Conservation (phyloP, 2,888 invertebrate species). For the Nomada fabriciana region DNA sequence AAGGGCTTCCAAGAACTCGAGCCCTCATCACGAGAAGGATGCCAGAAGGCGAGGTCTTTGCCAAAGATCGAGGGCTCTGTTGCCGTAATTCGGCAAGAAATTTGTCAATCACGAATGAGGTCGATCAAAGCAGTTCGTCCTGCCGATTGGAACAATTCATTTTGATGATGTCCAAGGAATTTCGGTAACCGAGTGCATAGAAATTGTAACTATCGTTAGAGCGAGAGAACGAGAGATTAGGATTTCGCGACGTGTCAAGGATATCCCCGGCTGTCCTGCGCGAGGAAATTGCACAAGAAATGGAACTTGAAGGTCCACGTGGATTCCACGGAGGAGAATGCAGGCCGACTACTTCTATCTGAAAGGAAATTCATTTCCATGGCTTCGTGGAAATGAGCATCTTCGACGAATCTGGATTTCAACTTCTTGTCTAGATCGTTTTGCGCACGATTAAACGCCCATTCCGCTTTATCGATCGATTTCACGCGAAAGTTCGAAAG, state of each 20-base stretch:
- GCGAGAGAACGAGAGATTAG: neutral
- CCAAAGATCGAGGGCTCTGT: neutral
- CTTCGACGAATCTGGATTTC: neutral
- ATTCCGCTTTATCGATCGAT: neutral
- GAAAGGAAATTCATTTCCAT: constrained; percentile 37
- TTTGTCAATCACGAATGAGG: too few species aligned
- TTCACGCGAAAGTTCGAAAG: neutral
- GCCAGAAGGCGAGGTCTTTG: neutral
- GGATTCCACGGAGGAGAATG: constrained; percentile 5
- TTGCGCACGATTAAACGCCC: neutral
- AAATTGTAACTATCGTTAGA: neutral
- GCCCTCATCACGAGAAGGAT: neutral
- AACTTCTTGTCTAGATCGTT: constrained; percentile 7
- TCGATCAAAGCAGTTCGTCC: too few species aligned
- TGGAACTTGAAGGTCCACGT: constrained; percentile 13
- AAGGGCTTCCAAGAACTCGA: neutral
- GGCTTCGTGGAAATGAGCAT: constrained; percentile 28
- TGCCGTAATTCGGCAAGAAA: too few species aligned
- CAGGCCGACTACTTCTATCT: constrained; percentile 11
- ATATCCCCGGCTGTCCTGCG: neutral
- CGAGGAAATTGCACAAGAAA: constrained; percentile 47
- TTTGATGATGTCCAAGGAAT: neutral
- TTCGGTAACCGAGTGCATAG: neutral
- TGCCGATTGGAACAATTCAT: neutral
- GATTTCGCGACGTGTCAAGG: neutral